phyloP scores from a whole-genome alignment of 2,113 vertebrate genomes.

The Lathamus discolor region DNA sequence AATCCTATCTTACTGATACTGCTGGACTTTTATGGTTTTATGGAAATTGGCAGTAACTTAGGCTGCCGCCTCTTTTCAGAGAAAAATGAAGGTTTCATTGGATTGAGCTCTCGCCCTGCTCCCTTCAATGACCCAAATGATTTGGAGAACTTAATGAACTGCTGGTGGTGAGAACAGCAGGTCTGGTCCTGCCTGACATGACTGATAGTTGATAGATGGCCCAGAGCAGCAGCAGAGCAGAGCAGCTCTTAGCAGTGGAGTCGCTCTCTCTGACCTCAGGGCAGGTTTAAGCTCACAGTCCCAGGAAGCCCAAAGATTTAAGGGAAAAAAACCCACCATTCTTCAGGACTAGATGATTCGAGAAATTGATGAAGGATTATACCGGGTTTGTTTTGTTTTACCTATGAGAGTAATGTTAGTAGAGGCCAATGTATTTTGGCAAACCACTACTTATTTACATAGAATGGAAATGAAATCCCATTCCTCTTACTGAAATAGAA shows the following conservation, averaged over 20 bases:
- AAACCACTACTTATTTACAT: background rate
- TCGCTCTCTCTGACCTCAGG: background rate
- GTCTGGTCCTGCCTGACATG: background rate
- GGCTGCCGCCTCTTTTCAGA: background rate
- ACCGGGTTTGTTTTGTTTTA: background rate
- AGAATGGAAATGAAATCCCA: background rate
- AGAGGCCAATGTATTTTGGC: background rate
- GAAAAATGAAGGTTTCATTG: background rate
- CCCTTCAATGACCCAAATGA: background rate
- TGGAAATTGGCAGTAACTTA: background rate
- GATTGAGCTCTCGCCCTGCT: background rate
- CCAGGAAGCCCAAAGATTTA: background rate
- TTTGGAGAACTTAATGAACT: background rate
- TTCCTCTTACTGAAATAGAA: background rate
- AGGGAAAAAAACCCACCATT: background rate
- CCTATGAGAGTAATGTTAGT: background rate
- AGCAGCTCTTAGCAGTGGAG: background rate
- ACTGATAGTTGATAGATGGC: background rate
- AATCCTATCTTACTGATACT: constrained; percentile 26
- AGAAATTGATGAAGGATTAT: background rate
- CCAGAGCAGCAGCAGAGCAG: background rate
- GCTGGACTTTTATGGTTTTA: background rate
- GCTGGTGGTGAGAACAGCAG: background rate
- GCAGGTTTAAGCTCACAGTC: background rate
- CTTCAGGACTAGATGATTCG: background rate